Evolutionary conservation across 2,113 vertebrate genomes (phyloP), one percentile per base, ranked within the genome.

Genomic region (Fregata magnificens): DNA sequence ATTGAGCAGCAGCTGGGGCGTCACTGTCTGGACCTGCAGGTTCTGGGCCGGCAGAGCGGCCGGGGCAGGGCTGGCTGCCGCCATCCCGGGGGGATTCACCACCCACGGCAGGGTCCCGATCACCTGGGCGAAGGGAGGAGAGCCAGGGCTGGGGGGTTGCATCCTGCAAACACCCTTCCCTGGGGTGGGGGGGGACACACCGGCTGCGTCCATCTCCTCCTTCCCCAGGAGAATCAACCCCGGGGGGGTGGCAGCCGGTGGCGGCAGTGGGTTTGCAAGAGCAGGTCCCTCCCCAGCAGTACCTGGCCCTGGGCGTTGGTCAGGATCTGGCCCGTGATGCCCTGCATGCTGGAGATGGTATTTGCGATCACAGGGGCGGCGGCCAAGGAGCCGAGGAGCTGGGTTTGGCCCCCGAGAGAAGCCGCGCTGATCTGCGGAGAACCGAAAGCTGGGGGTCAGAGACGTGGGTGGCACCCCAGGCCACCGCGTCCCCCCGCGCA

Each of bases 261-360:
- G 38, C 1, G 9, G 55, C 2, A 4, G 47, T 8, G 32, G 52
- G 42, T 11, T 38, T 21, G 65, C 12, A 7, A 38, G 29, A 20
- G 40, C 42, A n/a, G 52, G 36, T 29, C 12, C 8, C 45, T 31
- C 49, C 84, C 47, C 69, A 4, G 52, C 3, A 97, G 96, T 98
- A 99, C 99, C 99, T 99, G 99, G 91, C 99, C 99, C 97, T 99
- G 99, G 78, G 99, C 98, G 62, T 99, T 99, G 88, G 99, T 99
- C 97, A 99, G 98, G 95, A 99, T 99, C 97, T 99, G 99, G 78
- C 99, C 99, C 87, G 99, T 98, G 97, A 99, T 98, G 84, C 99
- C 99, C 16, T 98, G 98, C 91, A 99, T 97, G 93, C 98, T 98
- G 97, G 99, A 98, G 97, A 99, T 98, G 96, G 99, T 94, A 66